These are phyloP conservation scores for Polyommatus iphigenia DNA, from an alignment of 2,888 invertebrate genomes.

Conservation along the genomic window DNA sequence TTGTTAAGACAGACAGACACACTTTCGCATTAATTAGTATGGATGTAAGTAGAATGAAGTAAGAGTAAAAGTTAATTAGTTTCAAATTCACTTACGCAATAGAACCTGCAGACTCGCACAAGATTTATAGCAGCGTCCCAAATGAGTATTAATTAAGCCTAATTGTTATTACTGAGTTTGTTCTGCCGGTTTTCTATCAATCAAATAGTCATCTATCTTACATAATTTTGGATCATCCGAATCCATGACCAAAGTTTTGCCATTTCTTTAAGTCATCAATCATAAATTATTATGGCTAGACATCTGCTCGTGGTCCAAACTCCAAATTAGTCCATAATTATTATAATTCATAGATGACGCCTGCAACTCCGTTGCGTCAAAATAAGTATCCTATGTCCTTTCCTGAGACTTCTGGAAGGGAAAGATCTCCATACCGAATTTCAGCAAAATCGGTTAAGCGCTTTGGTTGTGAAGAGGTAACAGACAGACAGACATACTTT, in stretches of 20 bases:
- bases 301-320: neutral
- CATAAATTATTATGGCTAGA: neutral
- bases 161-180: neutral
- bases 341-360: neutral
- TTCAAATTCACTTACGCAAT: neutral
- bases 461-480: no score
- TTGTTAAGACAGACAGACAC: no score
- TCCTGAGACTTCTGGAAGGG: no score
- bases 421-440: no score
- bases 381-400: neutral
- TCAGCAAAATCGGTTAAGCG: no score
- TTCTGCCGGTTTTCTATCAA: neutral
- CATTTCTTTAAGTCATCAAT: neutral
- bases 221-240: neutral
- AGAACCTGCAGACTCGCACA: conserved; percentile 47
- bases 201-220: neutral
- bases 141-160: conserved; percentile 16
- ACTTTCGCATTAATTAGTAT: no score
- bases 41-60: no score
- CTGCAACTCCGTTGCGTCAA: neutral
- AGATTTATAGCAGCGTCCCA: neutral
- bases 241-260: neutral
- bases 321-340: neutral
- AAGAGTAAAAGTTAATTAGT: neutral
- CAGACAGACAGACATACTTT: no score